Percentiles rank a stretch among this genome's conserved stretches.
Evolutionary conservation across 2,888 invertebrate species (phyloP).

Genomic region (Leptinotarsa haldemani): DNA sequence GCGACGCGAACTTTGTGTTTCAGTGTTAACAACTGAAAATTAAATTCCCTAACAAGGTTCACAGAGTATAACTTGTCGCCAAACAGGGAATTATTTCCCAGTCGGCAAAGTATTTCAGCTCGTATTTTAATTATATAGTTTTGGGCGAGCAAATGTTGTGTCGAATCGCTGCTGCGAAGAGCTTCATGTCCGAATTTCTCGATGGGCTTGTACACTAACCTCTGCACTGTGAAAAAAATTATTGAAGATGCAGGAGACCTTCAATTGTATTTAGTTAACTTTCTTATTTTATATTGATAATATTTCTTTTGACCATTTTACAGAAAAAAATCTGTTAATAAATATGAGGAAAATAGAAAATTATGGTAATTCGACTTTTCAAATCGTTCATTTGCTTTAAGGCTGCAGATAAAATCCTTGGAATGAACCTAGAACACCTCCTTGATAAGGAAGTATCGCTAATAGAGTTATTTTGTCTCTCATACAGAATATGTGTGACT

Average conservation of each 20-base stretch:
- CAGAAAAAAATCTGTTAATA: too few relatives aligned
- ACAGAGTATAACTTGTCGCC: slow-evolving; percentile 4
- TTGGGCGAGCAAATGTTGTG: not conserved
- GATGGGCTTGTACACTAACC: not conserved
- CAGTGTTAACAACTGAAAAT: slow-evolving; percentile 26
- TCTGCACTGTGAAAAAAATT: not conserved
- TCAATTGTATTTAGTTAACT: not conserved
- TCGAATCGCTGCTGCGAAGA: not conserved
- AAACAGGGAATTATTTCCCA: slow-evolving; percentile 20
- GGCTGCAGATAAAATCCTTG: too few relatives aligned
- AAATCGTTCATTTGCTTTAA: too few relatives aligned
- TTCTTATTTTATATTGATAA: too few relatives aligned
- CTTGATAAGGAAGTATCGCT: too few relatives aligned
- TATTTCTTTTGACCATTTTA: too few relatives aligned
- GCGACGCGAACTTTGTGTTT: slow-evolving; percentile 24
- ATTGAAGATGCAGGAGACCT: not conserved
- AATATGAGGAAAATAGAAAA: too few relatives aligned
- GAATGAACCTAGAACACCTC: too few relatives aligned
- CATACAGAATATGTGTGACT: too few relatives aligned
- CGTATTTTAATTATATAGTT: slow-evolving; percentile 26
- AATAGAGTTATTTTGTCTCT: too few relatives aligned
- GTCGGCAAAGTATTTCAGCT: slow-evolving; percentile 15
- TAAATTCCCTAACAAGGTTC: slow-evolving; percentile 30
- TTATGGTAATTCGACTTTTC: too few relatives aligned
- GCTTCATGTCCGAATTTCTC: not conserved